Evolutionary conservation across 2,113 vertebrate genomes (phyloP).

Genomic region (Anthoscopus minutus): DNA sequence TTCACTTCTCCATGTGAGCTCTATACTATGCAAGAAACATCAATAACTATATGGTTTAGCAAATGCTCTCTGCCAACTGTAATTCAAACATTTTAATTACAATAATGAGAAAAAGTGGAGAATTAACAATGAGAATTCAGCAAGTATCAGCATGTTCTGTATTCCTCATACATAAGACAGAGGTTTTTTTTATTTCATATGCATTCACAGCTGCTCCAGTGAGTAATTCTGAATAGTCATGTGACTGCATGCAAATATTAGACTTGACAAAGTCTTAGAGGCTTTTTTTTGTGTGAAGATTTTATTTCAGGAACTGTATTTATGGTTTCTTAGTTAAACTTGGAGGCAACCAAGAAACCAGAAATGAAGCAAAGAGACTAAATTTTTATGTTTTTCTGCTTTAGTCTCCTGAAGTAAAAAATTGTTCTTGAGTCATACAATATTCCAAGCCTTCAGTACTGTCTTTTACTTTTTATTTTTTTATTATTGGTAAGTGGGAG

Average conservation of each 20-base stretch:
- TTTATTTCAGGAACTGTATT: constrained; percentile 48
- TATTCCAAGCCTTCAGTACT: background rate
- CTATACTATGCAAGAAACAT: background rate
- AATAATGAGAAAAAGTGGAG: background rate
- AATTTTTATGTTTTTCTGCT: constrained; percentile 1
- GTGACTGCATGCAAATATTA: background rate
- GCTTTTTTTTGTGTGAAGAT: background rate
- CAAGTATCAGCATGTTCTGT: background rate
- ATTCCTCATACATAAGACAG: background rate
- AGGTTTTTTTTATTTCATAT: background rate
- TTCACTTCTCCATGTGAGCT: background rate
- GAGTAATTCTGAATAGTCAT: constrained; percentile 27
- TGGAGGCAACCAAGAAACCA: constrained; percentile 2
- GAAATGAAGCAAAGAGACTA: background rate
- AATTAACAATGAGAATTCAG: background rate
- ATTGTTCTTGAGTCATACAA: background rate
- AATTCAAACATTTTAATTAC: background rate
- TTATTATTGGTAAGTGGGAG: background rate
- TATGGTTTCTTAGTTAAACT: constrained; percentile 39
- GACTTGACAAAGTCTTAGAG: constrained; percentile 4
- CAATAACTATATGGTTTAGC: background rate
- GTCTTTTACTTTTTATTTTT: too few species aligned
- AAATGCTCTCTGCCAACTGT: background rate
- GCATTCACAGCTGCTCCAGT: constrained; percentile 11
- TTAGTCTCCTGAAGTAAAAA: background rate